A percentile compares a stretch with the other conserved stretches of the same genome.
phyloP scores from a whole-genome alignment of 2,888 invertebrate species.

The Helobdella robusta region DNA sequence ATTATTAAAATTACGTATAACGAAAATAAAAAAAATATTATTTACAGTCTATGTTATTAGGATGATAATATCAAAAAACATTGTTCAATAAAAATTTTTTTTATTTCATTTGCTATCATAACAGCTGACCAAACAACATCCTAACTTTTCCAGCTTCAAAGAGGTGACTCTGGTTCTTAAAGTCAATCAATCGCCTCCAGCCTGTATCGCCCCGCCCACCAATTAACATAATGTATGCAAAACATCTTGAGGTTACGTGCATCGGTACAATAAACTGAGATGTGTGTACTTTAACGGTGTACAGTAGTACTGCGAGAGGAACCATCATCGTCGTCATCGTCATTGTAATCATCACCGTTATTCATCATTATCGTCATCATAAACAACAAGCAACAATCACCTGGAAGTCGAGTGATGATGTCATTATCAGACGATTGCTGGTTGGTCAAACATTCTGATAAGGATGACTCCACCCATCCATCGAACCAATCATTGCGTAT shows the following conservation, averaged over 20 bases:
- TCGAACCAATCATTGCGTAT: conserved; percentile 14
- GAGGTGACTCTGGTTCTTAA: conserved; percentile 1
- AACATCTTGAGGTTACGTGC: conserved; percentile 28
- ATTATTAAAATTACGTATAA: neutral
- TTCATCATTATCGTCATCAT: neutral
- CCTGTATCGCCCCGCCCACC: conserved; percentile 46
- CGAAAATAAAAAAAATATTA: neutral
- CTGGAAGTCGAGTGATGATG: neutral
- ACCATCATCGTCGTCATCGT: neutral
- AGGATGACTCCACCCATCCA: conserved; percentile 24
- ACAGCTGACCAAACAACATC: neutral
- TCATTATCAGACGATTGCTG: neutral
- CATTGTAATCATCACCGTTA: neutral
- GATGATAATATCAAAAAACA: neutral
- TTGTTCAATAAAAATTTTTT: neutral
- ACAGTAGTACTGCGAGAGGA: neutral
- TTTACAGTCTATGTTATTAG: neutral
- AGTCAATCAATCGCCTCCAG: conserved; percentile 29
- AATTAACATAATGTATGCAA: conserved; percentile 40
- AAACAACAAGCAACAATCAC: neutral
- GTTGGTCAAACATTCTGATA: neutral
- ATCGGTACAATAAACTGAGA: neutral
- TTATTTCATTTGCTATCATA: neutral
- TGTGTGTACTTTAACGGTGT: conserved; percentile 5
- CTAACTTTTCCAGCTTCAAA: neutral